Evolutionary conservation across 2,888 invertebrate genomes (phyloP).

Genomic region (Cryptosula pallasiana): DNA sequence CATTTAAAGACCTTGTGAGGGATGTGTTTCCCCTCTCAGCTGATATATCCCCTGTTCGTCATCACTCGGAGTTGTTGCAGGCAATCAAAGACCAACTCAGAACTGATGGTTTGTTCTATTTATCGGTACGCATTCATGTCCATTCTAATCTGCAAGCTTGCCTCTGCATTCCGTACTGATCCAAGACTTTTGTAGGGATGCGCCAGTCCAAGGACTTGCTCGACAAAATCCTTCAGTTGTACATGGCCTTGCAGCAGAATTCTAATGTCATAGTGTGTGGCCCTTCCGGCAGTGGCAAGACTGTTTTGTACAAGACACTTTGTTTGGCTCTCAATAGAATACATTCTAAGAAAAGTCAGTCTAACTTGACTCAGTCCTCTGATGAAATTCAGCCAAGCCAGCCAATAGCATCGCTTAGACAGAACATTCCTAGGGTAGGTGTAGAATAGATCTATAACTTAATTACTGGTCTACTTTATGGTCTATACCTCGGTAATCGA

Average conservation of each 20-base stretch:
- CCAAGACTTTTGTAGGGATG: neutral
- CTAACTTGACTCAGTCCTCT: neutral
- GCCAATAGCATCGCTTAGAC: neutral
- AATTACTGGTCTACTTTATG: too few species aligned
- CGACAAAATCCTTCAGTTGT: slow-evolving; percentile 40
- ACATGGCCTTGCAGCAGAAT: slow-evolving; percentile 38
- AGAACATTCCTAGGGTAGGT: slow-evolving; percentile 2
- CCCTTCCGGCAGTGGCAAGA: slow-evolving; percentile 46
- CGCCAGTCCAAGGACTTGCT: neutral
- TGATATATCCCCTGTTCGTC: slow-evolving; percentile 29
- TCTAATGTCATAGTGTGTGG: slow-evolving; percentile 43
- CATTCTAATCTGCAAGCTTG: too few species aligned
- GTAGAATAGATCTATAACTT: neutral
- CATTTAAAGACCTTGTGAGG: slow-evolving; percentile 33
- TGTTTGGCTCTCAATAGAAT: slow-evolving; percentile 43
- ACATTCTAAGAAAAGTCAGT: neutral
- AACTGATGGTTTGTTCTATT: slow-evolving; percentile 7
- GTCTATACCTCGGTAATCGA: too few species aligned
- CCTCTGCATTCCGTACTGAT: too few species aligned
- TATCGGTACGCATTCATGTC: neutral
- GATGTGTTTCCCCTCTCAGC: slow-evolving; percentile 41
- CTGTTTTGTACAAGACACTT: slow-evolving; percentile 38
- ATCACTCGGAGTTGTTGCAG: slow-evolving; percentile 35
- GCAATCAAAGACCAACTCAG: slow-evolving; percentile 43
- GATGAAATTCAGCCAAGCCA: slow-evolving; percentile 1